These are phyloP conservation scores for Cryptophagus acutangulus DNA, from an alignment of 2,888 invertebrate genomes.

Conservation along the genomic window DNA sequence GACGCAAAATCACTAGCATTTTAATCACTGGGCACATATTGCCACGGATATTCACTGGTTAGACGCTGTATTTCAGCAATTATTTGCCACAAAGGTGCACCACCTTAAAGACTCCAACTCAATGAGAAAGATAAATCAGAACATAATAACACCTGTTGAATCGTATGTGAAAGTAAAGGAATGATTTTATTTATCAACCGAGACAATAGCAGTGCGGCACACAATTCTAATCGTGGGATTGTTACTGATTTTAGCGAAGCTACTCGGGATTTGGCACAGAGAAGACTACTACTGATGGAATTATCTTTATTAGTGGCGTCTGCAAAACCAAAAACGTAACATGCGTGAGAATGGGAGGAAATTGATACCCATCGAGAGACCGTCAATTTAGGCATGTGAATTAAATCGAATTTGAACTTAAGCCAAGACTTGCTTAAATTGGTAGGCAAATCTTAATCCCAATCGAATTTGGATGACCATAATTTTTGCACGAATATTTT, in stretches of 20 bases:
- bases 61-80: constrained; percentile 24
- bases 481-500: constrained; percentile 10
- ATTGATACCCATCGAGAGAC: not conserved
- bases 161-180: not conserved
- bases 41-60: constrained; percentile 14
- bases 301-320: not conserved
- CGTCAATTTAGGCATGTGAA: not conserved
- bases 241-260: not conserved
- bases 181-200: not conserved
- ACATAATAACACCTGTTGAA: not conserved
- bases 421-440: not conserved
- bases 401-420: not conserved
- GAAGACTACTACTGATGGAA: not conserved
- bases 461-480: constrained; percentile 10
- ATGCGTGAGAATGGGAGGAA: not conserved
- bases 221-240: not conserved
- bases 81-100: constrained; percentile 20
- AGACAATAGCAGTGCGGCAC: not conserved
- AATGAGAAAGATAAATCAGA: constrained; percentile 17
- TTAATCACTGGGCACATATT: constrained; percentile 14
- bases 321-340: constrained; percentile 2
- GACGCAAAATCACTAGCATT: constrained; percentile 18
- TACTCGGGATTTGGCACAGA: constrained; percentile 1
- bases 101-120: constrained; percentile 9
- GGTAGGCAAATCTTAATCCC: constrained; percentile 8